Conservation (phyloP, 1,140 invertebrate species). For the Drosophila eugracilis region DNA sequence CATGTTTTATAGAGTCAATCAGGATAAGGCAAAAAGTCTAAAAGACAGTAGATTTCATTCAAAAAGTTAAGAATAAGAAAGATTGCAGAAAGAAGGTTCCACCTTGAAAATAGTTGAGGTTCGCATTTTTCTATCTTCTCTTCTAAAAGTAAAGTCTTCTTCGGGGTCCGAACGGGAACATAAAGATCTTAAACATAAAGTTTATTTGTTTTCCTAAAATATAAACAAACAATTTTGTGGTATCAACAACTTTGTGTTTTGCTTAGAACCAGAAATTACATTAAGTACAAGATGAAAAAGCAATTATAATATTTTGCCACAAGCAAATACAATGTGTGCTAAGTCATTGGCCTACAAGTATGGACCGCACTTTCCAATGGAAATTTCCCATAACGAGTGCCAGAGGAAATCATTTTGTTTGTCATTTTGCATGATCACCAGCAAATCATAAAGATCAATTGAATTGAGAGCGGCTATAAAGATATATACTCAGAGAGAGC, state of each 20-base stretch:
- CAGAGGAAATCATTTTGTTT: slow-evolving; percentile 36
- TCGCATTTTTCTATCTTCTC: too few relatives aligned
- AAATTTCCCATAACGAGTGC: slow-evolving; percentile 41
- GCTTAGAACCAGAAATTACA: not conserved
- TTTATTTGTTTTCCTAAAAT: slow-evolving; percentile 2
- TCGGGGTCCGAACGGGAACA: not conserved
- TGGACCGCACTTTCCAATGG: slow-evolving; percentile 33
- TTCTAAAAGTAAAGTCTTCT: not conserved
- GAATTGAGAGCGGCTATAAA: slow-evolving; percentile 33
- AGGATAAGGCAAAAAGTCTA: too few relatives aligned
- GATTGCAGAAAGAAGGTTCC: too few relatives aligned
- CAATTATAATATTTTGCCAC: too few relatives aligned
- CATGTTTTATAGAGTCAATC: too few relatives aligned
- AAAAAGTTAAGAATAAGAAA: too few relatives aligned
- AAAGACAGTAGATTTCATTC: too few relatives aligned
- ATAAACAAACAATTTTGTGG: slow-evolving; percentile 19
- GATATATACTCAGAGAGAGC: not conserved
- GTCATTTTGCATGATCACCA: slow-evolving; percentile 37
- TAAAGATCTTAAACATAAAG: not conserved
- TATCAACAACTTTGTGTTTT: slow-evolving; percentile 1
- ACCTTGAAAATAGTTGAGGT: too few relatives aligned
- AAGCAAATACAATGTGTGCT: not conserved
- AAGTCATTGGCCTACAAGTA: slow-evolving; percentile 3
- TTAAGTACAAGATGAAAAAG: not conserved
- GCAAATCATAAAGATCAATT: slow-evolving; percentile 38